Percentiles rank a stretch among this genome's conserved stretches.
Evolutionary conservation across 2,888 invertebrate genomes (phyloP).

Genomic region (Bugula neritina): DNA sequence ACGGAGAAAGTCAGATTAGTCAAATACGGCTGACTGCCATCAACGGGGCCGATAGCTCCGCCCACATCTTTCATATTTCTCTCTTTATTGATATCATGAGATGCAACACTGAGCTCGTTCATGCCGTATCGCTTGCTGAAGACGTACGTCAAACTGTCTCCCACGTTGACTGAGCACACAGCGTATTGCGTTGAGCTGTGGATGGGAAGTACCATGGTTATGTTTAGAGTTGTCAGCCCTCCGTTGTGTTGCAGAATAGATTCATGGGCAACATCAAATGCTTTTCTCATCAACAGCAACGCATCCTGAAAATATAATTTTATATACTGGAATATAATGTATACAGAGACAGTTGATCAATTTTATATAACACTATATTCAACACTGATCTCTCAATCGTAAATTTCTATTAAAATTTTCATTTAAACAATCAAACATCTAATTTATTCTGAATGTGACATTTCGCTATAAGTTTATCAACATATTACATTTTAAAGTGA

Average conservation of each 20-base stretch:
- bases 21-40: conserved; percentile 74
- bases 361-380: too few species aligned
- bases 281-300: conserved; percentile 69
- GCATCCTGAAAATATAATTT: conserved; percentile 60
- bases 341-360: too few species aligned
- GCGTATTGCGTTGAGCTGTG: conserved; percentile 58
- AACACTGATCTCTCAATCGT: too few species aligned
- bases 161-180: conserved; percentile 81
- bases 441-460: too few species aligned
- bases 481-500: too few species aligned
- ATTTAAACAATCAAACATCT: too few species aligned
- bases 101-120: conserved; percentile 70
- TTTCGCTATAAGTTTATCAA: too few species aligned
- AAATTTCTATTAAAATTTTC: too few species aligned
- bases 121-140: conserved; percentile 70
- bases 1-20: conserved; percentile 79
- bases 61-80: conserved; percentile 82
- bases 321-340: too few species aligned
- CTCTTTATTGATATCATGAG: conserved; percentile 75
- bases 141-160: conserved; percentile 81
- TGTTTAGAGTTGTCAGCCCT: conserved; percentile 72
- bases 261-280: conserved; percentile 78
- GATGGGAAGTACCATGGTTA: conserved; percentile 62
- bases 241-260: conserved; percentile 72
- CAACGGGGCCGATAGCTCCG: conserved; percentile 80